Evolutionary conservation across 2,888 invertebrate species (phyloP).

Genomic region (Leptopterna dolabrata): DNA sequence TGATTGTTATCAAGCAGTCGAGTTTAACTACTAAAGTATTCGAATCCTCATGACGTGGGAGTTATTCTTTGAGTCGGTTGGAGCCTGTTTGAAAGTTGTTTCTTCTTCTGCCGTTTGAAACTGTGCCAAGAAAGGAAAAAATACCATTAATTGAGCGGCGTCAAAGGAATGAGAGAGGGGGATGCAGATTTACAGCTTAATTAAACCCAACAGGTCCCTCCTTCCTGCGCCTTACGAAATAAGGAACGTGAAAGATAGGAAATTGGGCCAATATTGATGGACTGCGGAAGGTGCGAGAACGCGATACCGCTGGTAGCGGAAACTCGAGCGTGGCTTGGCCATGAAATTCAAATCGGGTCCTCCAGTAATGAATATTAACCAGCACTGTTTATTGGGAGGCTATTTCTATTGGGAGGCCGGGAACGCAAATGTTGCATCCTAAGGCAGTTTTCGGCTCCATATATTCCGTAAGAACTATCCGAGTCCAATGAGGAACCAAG

Average conservation of each 20-base stretch:
- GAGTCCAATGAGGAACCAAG: too few relatives aligned
- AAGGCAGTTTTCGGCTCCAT: background rate
- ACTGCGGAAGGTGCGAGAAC: background rate
- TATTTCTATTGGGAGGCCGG: background rate
- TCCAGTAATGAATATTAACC: background rate
- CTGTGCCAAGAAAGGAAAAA: background rate
- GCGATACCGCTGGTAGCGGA: background rate
- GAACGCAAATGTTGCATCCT: background rate
- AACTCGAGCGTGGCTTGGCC: background rate
- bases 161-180: background rate
- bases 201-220: constrained; percentile 6
- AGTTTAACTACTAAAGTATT: too few relatives aligned
- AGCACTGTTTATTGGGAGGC: background rate
- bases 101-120: background rate
- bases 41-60: too few relatives aligned
- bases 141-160: background rate
- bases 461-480: background rate
- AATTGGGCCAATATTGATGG: background rate
- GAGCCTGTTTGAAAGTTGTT: background rate
- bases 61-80: too few relatives aligned
- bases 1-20: too few relatives aligned
- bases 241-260: background rate
- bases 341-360: constrained; percentile 1
- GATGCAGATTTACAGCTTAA: background rate
- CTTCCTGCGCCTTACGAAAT: background rate